A percentile compares a stretch with the other conserved stretches of the same genome.
Evolutionary conservation across 64 coral and sea anemone genomes (phyloP).

Genomic region (Stichodactyla helianthus): DNA sequence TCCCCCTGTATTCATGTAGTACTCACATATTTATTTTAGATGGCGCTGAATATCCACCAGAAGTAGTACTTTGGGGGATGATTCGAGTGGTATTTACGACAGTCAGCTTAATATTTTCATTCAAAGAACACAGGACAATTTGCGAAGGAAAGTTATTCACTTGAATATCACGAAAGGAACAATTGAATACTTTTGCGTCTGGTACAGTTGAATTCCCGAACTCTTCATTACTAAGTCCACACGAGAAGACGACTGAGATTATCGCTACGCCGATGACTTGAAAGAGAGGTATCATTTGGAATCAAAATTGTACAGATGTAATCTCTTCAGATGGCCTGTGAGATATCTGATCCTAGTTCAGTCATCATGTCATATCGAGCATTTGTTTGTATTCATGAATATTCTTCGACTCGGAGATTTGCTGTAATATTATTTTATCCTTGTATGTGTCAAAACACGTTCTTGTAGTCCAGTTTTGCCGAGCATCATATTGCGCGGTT

Average conservation of each 20-base stretch:
- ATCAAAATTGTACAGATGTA: not conserved
- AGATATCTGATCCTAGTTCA: not conserved
- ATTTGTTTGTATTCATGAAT: too few relatives aligned
- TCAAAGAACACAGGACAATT: not conserved
- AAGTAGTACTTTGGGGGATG: not conserved
- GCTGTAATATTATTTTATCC: too few relatives aligned
- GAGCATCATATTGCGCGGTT: too few relatives aligned
- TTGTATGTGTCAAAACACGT: too few relatives aligned
- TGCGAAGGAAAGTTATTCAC: not conserved
- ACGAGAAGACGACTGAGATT: not conserved
- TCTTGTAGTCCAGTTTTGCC: too few relatives aligned
- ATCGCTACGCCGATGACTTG: not conserved
- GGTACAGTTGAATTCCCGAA: not conserved
- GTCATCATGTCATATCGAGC: not conserved
- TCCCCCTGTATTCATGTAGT: not conserved
- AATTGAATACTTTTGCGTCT: not conserved
- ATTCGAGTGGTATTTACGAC: not conserved
- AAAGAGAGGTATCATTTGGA: not conserved
- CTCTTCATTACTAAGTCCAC: not conserved
- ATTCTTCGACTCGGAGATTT: too few relatives aligned
- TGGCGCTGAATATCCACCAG: not conserved
- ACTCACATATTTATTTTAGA: not conserved
- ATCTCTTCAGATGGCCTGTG: not conserved
- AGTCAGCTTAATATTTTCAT: not conserved
- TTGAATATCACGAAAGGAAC: not conserved